Evolutionary conservation across 1,140 invertebrate species (phyloP), one percentile per base, ranked within the genome.

Genomic region (Drosophila ercepeae): DNA sequence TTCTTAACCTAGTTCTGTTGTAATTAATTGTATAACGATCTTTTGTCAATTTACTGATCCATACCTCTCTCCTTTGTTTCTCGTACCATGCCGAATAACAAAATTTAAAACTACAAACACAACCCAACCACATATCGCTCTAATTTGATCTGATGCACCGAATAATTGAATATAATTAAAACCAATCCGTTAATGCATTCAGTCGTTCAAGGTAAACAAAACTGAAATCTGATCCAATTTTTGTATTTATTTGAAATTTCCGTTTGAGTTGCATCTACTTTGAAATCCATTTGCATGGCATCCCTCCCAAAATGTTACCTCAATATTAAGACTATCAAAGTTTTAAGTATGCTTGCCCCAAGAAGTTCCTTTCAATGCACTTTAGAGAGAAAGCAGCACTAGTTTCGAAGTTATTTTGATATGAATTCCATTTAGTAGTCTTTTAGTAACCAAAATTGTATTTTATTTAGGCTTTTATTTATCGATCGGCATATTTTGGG

Each of bases 131-230:
- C 44, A 61, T 49, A 67, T 67, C 61, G 63, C 46, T 65, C 60
- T 34, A 27, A 45, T 23, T 67, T 44, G 60, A 67, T 67, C 27
- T 42, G 69, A 61, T 72, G 68, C 69, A 72, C 69, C 59, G 46
- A 78, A 75, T 14, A 61, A 59, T 71, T 71, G 45, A 64, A 27
- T 19, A 39, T 34, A 16, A 46, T 9, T 16, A 61, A 59, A 46
- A 51, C 67, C 46, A 51, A 71, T 36, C 48, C 39, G 45, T 60
- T 50, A 39, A 59, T 65, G 53, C 46, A 52, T 54, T 48, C 69
- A 88, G 82, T 88, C 82, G 83, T 88, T 88, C 69, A 88, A 88
- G 82, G 82, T 88, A 88, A 88, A 60, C 44, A 46, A 55, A 55
- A 55, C 14, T 41, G 34, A 36, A 19, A 19, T 42, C 8, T 18